Conservation (phyloP, 92 coral and sea anemone species). For the Blastomussa wellsi region DNA sequence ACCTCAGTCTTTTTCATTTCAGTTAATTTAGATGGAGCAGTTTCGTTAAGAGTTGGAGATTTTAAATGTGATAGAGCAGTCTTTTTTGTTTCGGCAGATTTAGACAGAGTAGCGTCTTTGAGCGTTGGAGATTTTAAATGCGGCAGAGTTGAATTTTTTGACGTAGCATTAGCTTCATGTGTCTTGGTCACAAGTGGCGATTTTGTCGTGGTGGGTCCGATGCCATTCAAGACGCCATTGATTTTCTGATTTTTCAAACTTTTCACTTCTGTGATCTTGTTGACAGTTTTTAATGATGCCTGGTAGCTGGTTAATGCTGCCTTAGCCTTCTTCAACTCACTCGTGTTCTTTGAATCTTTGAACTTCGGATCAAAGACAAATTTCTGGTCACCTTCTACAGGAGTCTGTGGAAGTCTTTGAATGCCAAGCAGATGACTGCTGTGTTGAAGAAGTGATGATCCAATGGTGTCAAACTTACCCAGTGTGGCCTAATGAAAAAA, state of each 20-base stretch:
- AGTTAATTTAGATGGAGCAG: slow-evolving; percentile 4
- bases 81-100: slow-evolving; percentile 1
- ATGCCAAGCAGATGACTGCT: slow-evolving; percentile 72
- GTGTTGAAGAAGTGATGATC: slow-evolving; percentile 53
- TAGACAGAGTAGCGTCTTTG: neutral
- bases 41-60: slow-evolving; percentile 10
- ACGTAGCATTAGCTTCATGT: neutral
- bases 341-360: slow-evolving; percentile 9
- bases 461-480: slow-evolving; percentile 62
- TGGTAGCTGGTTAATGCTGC: neutral
- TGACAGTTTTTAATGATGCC: neutral
- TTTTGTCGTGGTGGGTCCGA: neutral
- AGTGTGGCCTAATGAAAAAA: slow-evolving; percentile 60
- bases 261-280: neutral
- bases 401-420: slow-evolving; percentile 78
- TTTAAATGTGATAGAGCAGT: neutral
- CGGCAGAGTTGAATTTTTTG: slow-evolving; percentile 4
- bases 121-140: slow-evolving; percentile 21
- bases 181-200: slow-evolving; percentile 18
- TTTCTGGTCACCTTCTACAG: slow-evolving; percentile 67
- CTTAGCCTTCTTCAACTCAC: slow-evolving; percentile 30
- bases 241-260: slow-evolving; percentile 1
- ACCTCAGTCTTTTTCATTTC: neutral
- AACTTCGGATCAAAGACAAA: slow-evolving; percentile 51
- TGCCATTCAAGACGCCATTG: slow-evolving; percentile 21